phyloP scores from a whole-genome alignment of 2,797 vertebrate species.

The Girardinus metallicus region DNA sequence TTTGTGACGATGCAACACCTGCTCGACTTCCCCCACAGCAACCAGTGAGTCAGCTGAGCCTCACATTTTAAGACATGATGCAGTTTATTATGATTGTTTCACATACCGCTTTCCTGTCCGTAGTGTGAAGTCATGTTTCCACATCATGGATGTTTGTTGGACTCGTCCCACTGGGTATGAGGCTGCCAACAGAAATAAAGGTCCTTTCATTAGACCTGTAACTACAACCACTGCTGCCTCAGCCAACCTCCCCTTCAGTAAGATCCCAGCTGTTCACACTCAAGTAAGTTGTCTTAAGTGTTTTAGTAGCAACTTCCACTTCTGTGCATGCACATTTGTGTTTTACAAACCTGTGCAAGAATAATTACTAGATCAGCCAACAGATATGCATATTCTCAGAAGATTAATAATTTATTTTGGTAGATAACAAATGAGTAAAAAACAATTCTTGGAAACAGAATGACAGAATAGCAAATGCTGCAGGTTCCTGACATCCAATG shows the following conservation, averaged over 20 bases:
- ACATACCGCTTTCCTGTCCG: slow-evolving; percentile 19
- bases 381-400: neutral
- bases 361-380: neutral
- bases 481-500: slow-evolving; percentile 22
- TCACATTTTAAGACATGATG: neutral
- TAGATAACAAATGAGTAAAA: neutral
- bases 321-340: neutral
- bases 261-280: slow-evolving; percentile 88
- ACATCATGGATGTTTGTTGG: slow-evolving; percentile 97
- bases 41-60: slow-evolving; percentile 86
- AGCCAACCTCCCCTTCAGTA: slow-evolving; percentile 88
- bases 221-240: slow-evolving; percentile 82
- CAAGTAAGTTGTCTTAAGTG: slow-evolving; percentile 82
- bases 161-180: slow-evolving; percentile 87
- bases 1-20: slow-evolving; percentile 99
- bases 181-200: slow-evolving; percentile 89
- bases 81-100: slow-evolving; percentile 9
- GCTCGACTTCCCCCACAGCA: slow-evolving; percentile 97
- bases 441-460: neutral
- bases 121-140: slow-evolving; percentile 98
- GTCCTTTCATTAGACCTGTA: slow-evolving; percentile 88
- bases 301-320: neutral
- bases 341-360: neutral
- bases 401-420: neutral
- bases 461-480: slow-evolving; percentile 28